Conservation (phyloP, 2,888 invertebrate species). For the Cantharis rufa region DNA sequence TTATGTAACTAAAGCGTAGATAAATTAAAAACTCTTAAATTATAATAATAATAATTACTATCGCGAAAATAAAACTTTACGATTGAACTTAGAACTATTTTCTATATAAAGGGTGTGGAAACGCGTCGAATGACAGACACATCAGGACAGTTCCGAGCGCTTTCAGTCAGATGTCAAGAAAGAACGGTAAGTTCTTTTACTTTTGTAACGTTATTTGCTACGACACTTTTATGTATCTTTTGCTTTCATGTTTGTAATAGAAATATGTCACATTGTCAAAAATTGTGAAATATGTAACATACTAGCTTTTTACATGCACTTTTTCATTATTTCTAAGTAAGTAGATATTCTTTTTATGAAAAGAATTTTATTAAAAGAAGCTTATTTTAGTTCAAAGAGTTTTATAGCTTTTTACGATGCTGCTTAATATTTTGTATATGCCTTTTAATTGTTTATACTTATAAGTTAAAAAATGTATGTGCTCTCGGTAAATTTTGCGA, state of each 20-base stretch:
- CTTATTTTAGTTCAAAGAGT: not conserved
- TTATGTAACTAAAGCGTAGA: not conserved
- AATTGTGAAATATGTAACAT: not conserved
- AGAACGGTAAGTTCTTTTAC: constrained; percentile 23
- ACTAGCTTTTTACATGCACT: not conserved
- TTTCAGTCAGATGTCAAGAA: constrained; percentile 19
- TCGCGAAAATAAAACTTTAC: not conserved
- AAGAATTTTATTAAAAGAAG: not conserved
- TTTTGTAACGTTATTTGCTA: constrained; percentile 22
- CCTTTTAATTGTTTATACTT: not conserved
- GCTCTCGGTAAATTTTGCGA: not conserved
- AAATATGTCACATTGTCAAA: constrained; percentile 23
- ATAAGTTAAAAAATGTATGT: not conserved
- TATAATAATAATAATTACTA: not conserved
- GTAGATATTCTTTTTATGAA: not conserved
- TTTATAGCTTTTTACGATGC: not conserved
- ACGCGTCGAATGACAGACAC: constrained; percentile 16
- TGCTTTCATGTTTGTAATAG: constrained; percentile 10
- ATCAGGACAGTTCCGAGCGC: constrained; percentile 16
- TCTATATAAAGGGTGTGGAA: constrained; percentile 26
- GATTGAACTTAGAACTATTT: not conserved
- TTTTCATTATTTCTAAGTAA: not conserved
- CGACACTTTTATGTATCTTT: constrained; percentile 5
- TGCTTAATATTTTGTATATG: not conserved
- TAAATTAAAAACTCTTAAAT: not conserved